Base-by-base conservation (phyloP, 2,797 vertebrate genomes). In the Holocentrus rufus region DNA sequence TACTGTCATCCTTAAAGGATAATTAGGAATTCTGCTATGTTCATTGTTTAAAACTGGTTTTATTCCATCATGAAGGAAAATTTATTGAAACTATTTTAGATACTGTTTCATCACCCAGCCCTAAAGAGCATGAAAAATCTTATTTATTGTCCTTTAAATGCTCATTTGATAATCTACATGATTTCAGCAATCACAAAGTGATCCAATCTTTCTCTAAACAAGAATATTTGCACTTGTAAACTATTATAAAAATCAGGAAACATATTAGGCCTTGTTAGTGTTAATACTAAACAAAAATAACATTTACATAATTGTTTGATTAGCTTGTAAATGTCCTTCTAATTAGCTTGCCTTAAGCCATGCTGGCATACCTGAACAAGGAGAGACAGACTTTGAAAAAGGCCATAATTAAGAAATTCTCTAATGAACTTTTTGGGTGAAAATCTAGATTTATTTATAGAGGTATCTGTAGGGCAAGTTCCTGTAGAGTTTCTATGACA, bases 341-440 rank as follows among this genome's bases (percentile, higher is more conserved):
- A 58, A 76, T 83, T 75, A 85, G 74, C 53, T 81, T 70, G 64
- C 77, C 69, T 30, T 46, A 39, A 85, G 80, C 75, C 50, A 11
- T 76, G 64, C 66, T 54, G 65, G 65, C 63, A 50, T 65, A 59
- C 77, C 64, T 71, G 27, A 78, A 42, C 22, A 11, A 23, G 31
- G 34, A 27, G 55, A 53, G 60, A 22, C 22, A 25, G 62, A 78
- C 31, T 55, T 64, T 61, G 14, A 70, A 72, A 66, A 77, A 62
- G 62, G 47, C 52, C 77, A 80, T 66, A 30, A 53, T 30, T 30
- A 44, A 11, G 39, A 72, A 82, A 79, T 22, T 84, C 25, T 42
- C 46, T 6, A 52, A 69, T 63, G 75, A 52, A 52, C 59, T 77
- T 77, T 56, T 20, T 65, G 10, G 0, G 42, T 72, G 55, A 74